phyloP scores from a whole-genome alignment of 2,113 vertebrate genomes.

The Bos taurus region ARS-UCD2.0 NC_037331.1:49057501-49058000 shows the following conservation, averaged over 20 bases:
- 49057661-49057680: conserved; percentile 99
- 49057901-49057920: conserved; percentile 73
- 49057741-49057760: neutral
- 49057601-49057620: conserved; percentile 91
- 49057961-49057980: conserved; percentile 61
- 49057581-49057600: conserved; percentile 96
- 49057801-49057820: neutral
- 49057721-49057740: neutral
- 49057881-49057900: conserved; percentile 60
- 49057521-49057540: conserved; percentile 74
- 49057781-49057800: neutral
- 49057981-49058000: neutral
- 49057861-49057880: conserved; percentile 30
- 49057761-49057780: neutral
- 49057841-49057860: neutral
- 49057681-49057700: conserved; percentile 66
- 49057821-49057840: conserved; percentile 12
- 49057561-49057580: conserved; percentile 93
- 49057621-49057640: conserved; percentile 82
- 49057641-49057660: conserved; percentile 86
- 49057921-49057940: conserved; percentile 64
- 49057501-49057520: neutral
- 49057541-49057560: conserved; percentile 99
- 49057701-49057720: conserved; percentile 60
- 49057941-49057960: conserved; percentile 58